phyloP scores from a whole-genome alignment of 2,797 vertebrate genomes.

The Diceros bicornis region DNA sequence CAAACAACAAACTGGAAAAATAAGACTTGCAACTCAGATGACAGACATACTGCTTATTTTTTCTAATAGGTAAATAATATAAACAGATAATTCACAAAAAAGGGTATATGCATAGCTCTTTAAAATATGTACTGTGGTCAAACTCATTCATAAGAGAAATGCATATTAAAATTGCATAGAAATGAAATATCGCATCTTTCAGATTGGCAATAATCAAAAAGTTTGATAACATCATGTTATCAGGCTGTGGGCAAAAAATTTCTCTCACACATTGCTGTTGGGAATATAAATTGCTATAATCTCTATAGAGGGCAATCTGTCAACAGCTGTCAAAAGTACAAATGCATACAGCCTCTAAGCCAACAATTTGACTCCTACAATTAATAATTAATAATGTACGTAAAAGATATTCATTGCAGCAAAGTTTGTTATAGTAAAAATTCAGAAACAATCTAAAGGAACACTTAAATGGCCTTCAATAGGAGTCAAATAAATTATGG shows the following conservation, averaged over 20 bases:
- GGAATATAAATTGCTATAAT: background rate
- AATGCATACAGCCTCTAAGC: background rate
- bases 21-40: background rate
- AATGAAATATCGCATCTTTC: slow-evolving; percentile 22
- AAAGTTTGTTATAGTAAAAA: slow-evolving; percentile 45
- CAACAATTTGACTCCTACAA: slow-evolving; percentile 53
- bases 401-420: background rate
- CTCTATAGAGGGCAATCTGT: background rate
- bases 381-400: background rate
- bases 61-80: background rate
- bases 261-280: background rate
- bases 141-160: slow-evolving; percentile 51
- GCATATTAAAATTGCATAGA: background rate
- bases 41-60: slow-evolving; percentile 26
- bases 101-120: background rate
- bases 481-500: slow-evolving; percentile 17
- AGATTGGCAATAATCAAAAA: background rate
- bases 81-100: background rate
- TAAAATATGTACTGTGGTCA: slow-evolving; percentile 42
- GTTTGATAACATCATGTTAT: background rate
- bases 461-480: slow-evolving; percentile 27
- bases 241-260: background rate
- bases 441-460: slow-evolving; percentile 55
- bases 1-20: slow-evolving; percentile 41
- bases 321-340: slow-evolving; percentile 52